Percentiles rank a stretch among this genome's conserved stretches.
These are phyloP conservation scores for Athene noctua DNA, from an alignment of 2,113 vertebrate species.

Conservation along the genomic window DNA sequence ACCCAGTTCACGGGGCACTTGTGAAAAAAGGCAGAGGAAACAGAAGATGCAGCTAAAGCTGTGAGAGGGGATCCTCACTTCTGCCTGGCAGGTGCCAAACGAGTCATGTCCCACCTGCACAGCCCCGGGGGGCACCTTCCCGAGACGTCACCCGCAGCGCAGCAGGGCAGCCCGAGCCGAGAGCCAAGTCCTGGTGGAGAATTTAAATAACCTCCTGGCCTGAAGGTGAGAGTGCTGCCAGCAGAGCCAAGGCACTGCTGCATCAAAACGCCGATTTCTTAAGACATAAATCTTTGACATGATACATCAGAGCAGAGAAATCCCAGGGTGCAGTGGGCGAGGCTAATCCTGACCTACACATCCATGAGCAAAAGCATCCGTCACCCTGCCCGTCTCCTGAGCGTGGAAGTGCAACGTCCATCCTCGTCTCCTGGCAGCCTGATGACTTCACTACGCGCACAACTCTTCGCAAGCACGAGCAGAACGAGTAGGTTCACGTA, in stretches of 20 bases:
- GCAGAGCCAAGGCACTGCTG: neutral
- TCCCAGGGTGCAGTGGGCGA: accelerated
- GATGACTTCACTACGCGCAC: neutral
- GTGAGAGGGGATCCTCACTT: neutral
- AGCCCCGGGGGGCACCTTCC: neutral
- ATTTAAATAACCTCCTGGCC: neutral
- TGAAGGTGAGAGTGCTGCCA: neutral
- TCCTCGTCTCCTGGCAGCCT: neutral
- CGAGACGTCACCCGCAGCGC: accelerated
- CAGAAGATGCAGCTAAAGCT: neutral
- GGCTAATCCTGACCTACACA: neutral
- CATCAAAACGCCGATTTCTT: neutral
- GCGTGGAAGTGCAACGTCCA: accelerated
- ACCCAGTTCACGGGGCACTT: neutral
- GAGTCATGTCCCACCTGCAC: neutral
- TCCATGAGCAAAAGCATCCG: neutral
- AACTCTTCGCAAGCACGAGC: neutral
- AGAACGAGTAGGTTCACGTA: neutral
- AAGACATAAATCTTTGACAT: neutral
- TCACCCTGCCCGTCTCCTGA: neutral
- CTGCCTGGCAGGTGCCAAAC: neutral
- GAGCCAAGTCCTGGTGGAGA: neutral
- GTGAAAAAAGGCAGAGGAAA: neutral
- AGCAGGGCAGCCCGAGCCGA: neutral
- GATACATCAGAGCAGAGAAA: accelerated